Percentiles rank a stretch among this genome's conserved stretches.
These are phyloP conservation scores for Coregonus ussuriensis DNA, from an alignment of 2,797 vertebrate genomes.

Conservation along the genomic window DNA sequence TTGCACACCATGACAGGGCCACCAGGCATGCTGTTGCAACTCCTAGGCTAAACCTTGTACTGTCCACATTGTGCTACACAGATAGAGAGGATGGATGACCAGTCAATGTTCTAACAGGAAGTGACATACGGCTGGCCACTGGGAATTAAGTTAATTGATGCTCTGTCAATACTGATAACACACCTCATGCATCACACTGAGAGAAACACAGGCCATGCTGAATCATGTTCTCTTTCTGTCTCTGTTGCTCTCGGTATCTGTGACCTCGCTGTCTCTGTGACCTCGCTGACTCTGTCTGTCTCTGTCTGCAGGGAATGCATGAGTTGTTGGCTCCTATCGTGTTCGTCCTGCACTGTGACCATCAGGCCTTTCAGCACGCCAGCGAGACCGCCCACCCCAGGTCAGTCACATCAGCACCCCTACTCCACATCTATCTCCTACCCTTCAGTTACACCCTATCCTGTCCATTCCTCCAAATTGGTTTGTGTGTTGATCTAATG, in stretches of 20 bases:
- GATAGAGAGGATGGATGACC: constrained; percentile 30
- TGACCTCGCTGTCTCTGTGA: background rate
- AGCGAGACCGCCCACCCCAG: constrained; percentile 92
- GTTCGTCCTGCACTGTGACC: constrained; percentile 96
- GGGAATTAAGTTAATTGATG: constrained; percentile 67
- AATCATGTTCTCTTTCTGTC: constrained; percentile 7
- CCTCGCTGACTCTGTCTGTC: no score
- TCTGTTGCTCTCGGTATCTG: background rate
- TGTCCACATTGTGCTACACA: background rate
- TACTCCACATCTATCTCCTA: background rate
- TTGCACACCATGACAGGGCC: constrained; percentile 80
- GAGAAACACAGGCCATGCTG: constrained; percentile 29
- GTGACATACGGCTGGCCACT: constrained; percentile 60
- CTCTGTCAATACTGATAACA: constrained; percentile 61
- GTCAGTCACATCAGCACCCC: constrained; percentile 65
- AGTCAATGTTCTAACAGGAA: constrained; percentile 60
- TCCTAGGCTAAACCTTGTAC: background rate
- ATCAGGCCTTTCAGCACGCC: constrained; percentile 96
- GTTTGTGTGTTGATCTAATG: background rate
- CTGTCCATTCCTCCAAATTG: background rate
- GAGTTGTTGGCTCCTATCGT: constrained; percentile 95
- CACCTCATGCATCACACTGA: constrained; percentile 67
- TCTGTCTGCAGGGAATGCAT: constrained; percentile 89
- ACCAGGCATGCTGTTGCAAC: background rate
- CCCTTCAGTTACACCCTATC: no score